Conservation (phyloP, 1,140 invertebrate genomes). For the Theocolax elegans region DNA sequence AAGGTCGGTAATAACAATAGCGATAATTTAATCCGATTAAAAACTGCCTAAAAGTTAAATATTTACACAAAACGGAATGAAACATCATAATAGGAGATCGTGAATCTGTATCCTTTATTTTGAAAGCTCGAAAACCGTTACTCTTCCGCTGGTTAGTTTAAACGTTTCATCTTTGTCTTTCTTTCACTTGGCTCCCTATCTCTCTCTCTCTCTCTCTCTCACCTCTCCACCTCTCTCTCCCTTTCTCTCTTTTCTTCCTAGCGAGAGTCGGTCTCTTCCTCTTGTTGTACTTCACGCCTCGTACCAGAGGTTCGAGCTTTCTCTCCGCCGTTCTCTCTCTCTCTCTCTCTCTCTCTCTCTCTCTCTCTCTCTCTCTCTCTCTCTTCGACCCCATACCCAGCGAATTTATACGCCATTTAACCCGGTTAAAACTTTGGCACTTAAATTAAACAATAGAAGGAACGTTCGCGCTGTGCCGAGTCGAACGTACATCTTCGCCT, state of each 20-base stretch:
- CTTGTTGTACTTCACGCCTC: conserved; percentile 8
- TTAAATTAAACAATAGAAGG: conserved; percentile 64
- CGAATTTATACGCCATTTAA: conserved; percentile 59
- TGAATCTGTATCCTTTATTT: too few relatives aligned
- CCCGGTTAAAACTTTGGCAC: conserved; percentile 62
- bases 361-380: neutral
- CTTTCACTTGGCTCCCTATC: neutral
- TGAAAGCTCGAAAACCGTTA: conserved; percentile 45
- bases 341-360: conserved; percentile 7
- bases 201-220: neutral
- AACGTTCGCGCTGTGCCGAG: conserved; percentile 43
- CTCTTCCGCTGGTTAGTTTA: conserved; percentile 32
- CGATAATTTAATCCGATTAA: too few relatives aligned
- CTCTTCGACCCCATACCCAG: conserved; percentile 12
- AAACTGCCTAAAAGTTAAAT: too few relatives aligned
- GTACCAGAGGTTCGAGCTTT: neutral
- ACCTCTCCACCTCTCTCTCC: too few relatives aligned
- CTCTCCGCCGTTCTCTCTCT: too few relatives aligned
- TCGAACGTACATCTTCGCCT: conserved; percentile 55
- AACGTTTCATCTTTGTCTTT: conserved; percentile 1
- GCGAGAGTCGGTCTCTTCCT: conserved; percentile 25
- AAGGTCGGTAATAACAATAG: too few relatives aligned
- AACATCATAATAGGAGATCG: too few relatives aligned
- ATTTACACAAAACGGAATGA: too few relatives aligned
- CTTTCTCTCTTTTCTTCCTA: neutral